phyloP scores from a whole-genome alignment of 2,113 vertebrate species.

The Aphyosemion australe region DNA sequence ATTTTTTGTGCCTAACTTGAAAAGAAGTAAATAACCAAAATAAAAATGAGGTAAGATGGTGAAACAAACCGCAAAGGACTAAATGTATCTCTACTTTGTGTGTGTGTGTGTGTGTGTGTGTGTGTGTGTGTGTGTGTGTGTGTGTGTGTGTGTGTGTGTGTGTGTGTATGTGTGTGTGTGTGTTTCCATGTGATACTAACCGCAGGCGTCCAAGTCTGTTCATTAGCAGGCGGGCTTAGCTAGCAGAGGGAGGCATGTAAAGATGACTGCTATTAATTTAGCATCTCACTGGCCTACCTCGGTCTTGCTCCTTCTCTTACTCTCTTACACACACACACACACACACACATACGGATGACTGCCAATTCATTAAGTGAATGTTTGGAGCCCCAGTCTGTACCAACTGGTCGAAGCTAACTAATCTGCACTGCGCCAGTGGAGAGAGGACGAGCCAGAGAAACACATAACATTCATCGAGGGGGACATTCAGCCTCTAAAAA shows the following conservation, averaged over 20 bases:
- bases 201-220: constrained; percentile 69
- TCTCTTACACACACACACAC: constrained; percentile 7
- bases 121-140: constrained; percentile 24
- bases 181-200: constrained; percentile 57
- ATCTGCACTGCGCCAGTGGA: constrained; percentile 71
- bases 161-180: constrained; percentile 9
- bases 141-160: constrained; percentile 5
- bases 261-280: constrained; percentile 78
- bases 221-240: constrained; percentile 75
- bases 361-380: constrained; percentile 76
- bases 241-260: constrained; percentile 69
- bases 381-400: constrained; percentile 73
- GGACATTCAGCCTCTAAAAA: constrained; percentile 70
- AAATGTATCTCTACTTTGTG: not conserved
- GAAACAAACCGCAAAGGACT: constrained; percentile 29
- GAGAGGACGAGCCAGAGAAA: constrained; percentile 69
- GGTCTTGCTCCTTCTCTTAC: constrained; percentile 21
- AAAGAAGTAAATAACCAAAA: constrained; percentile 9
- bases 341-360: constrained; percentile 54
- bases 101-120: constrained; percentile 13
- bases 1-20: constrained; percentile 8
- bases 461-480: constrained; percentile 71
- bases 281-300: constrained; percentile 64
- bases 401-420: constrained; percentile 72
- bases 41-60: not conserved